Evolutionary conservation across 2,113 vertebrate genomes (phyloP), one percentile per base, ranked within the genome.

Genomic region (Speoplatyrhinus poulsoni): DNA sequence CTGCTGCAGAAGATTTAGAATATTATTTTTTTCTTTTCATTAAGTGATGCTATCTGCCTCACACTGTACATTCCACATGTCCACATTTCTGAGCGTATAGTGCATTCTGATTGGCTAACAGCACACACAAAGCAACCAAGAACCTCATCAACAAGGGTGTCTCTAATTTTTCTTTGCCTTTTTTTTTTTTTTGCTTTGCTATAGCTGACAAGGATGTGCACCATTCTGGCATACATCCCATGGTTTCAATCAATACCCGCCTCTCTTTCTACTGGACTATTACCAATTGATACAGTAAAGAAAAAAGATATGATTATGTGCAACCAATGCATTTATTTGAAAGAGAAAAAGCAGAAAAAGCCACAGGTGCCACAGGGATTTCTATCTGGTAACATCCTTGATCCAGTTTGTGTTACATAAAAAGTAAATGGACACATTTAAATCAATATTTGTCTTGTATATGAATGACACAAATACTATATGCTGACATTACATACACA

Each of bases 21-120:
- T 60, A 61, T 85, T 87, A 81, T 84, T 85, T 81, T 83, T 82
- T 85, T 87, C 82, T 84, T 85, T 81, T 83, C 84, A 84, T 84
- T 87, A 19, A 4, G 52, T 65, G 76, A 73, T 80, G 76, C 77
- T 82, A 88, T 87, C 76, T 85, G 76, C 58, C 83, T 73, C 70
- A 66, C 77, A 53, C 70, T 73, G 68, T 74, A 81, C 74, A 89
- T 84, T 84, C 85, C 88, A 85, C 81, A 85, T 41, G 36, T 41
- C 36, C 36, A 41, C 6, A 41, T 41, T 82, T 85, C 70, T 66
- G 72, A 79, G 77, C 84, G 82, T 83, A 90, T 82, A 76, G 72
- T 70, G 62, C 69, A 75, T 3, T 79, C 76, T 68, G 67, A 84
- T 69, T 70, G 72, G 74, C 73, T 84, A 81, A 75, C 82, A 85